A percentile compares a stretch with the other conserved stretches of the same genome.
These are phyloP conservation scores for Polyommatus icarus DNA, from an alignment of 2,888 invertebrate genomes.

Conservation along the genomic window DNA sequence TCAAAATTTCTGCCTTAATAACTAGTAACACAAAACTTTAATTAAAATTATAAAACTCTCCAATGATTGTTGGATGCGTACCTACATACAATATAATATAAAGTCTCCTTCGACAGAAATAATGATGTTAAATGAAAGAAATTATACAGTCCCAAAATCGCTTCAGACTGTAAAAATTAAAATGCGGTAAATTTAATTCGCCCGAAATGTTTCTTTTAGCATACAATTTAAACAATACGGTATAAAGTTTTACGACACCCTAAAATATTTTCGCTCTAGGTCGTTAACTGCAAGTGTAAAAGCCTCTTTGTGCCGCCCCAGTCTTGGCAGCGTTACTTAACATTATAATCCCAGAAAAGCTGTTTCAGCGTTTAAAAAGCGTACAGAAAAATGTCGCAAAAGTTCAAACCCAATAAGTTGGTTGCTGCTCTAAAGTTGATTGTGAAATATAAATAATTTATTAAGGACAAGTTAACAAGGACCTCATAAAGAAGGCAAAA, in stretches of 20 bases:
- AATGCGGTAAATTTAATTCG: slow-evolving; percentile 19
- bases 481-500: slow-evolving; percentile 80
- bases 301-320: slow-evolving; percentile 33
- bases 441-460: slow-evolving; percentile 76
- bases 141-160: background rate
- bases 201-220: slow-evolving; percentile 2
- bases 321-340: slow-evolving; percentile 33
- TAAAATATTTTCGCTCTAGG: slow-evolving; percentile 34
- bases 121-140: too few species aligned
- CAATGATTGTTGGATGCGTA: too few species aligned
- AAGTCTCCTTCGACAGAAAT: too few species aligned
- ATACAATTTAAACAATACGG: slow-evolving; percentile 14
- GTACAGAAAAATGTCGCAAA: background rate
- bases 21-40: too few species aligned
- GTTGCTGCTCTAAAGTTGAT: slow-evolving; percentile 47
- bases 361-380: background rate
- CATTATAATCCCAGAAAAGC: slow-evolving; percentile 34
- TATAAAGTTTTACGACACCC: slow-evolving; percentile 25
- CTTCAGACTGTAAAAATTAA: background rate
- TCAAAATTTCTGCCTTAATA: too few species aligned
- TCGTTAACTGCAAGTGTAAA: slow-evolving; percentile 34
- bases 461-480: slow-evolving; percentile 80
- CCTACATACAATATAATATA: too few species aligned
- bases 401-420: slow-evolving; percentile 47
- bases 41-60: too few species aligned